A percentile compares a stretch with the other conserved stretches of the same genome.
phyloP scores from a whole-genome alignment of 2,797 vertebrate genomes.

The Alfaro cultratus region DNA sequence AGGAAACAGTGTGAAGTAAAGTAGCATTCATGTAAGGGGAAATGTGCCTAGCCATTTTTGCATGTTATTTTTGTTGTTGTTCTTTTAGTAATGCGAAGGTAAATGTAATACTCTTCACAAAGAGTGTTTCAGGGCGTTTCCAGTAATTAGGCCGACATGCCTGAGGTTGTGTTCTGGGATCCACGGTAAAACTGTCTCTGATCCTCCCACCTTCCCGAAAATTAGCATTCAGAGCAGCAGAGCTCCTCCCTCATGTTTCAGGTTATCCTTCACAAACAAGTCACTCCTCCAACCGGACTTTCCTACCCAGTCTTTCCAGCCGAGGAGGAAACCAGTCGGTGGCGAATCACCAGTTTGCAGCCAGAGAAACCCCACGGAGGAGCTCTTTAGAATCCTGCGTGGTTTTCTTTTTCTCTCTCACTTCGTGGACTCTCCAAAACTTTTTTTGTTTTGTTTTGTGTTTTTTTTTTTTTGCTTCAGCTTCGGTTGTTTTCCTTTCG shows the following conservation, averaged over 20 bases:
- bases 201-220: not conserved
- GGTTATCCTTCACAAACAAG: not conserved
- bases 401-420: not conserved
- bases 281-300: slow-evolving; percentile 44
- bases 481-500: not conserved
- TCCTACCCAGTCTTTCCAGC: slow-evolving; percentile 17
- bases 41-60: not conserved
- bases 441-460: not conserved
- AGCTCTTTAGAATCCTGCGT: not conserved
- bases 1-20: not conserved
- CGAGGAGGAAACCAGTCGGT: slow-evolving; percentile 32
- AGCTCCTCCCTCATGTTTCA: slow-evolving; percentile 35
- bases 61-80: not conserved
- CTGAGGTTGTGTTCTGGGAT: not conserved
- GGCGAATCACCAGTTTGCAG: not conserved
- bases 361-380: not conserved
- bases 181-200: not conserved
- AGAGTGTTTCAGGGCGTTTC: not conserved
- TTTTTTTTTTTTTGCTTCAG: not conserved
- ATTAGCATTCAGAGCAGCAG: not conserved
- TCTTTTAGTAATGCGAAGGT: not conserved
- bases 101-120: not conserved
- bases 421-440: not conserved
- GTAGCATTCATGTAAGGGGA: not conserved
- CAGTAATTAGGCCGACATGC: not conserved